These are phyloP conservation scores for Eledona agricola DNA, from an alignment of 2,888 invertebrate species.

Conservation along the genomic window DNA sequence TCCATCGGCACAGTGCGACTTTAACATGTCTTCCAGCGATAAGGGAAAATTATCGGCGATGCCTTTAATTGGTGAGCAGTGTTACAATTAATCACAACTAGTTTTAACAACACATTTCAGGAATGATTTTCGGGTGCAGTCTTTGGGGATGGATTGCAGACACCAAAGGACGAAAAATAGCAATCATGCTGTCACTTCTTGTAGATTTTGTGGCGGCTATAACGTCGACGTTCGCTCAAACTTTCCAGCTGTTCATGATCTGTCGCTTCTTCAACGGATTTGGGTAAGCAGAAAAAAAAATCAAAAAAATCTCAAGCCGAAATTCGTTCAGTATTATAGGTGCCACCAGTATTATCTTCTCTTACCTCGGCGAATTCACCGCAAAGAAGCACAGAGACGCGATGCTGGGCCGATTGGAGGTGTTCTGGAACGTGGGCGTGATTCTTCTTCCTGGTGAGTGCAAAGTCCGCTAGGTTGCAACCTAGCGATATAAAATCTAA, in stretches of 20 bases:
- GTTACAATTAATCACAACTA: conserved; percentile 4
- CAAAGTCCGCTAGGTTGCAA: background rate
- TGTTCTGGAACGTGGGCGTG: conserved; percentile 70
- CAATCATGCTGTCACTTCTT: conserved; percentile 71
- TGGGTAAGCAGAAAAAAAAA: no score
- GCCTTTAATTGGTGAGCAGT: conserved; percentile 66
- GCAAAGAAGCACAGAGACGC: conserved; percentile 66
- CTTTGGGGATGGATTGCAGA: conserved; percentile 79
- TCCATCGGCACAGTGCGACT: conserved; percentile 69
- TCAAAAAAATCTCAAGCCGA: no score
- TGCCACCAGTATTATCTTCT: conserved; percentile 68
- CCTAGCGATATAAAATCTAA: conserved; percentile 15
- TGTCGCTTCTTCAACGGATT: conserved; percentile 74
- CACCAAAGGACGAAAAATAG: conserved; percentile 70
- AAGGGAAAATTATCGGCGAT: conserved; percentile 71
- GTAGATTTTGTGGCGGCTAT: conserved; percentile 69
- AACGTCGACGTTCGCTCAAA: conserved; percentile 67
- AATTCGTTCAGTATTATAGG: conserved; percentile 67
- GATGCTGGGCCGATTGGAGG: conserved; percentile 68
- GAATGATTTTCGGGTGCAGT: conserved; percentile 75
- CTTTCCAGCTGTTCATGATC: conserved; percentile 68
- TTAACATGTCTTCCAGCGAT: conserved; percentile 66
- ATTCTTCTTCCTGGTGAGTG: conserved; percentile 68
- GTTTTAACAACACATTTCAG: conserved; percentile 55
- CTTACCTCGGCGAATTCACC: conserved; percentile 69